These are phyloP conservation scores for Apomyelois bistriatella DNA, from an alignment of 2,888 invertebrate genomes.

Conservation along the genomic window DNA sequence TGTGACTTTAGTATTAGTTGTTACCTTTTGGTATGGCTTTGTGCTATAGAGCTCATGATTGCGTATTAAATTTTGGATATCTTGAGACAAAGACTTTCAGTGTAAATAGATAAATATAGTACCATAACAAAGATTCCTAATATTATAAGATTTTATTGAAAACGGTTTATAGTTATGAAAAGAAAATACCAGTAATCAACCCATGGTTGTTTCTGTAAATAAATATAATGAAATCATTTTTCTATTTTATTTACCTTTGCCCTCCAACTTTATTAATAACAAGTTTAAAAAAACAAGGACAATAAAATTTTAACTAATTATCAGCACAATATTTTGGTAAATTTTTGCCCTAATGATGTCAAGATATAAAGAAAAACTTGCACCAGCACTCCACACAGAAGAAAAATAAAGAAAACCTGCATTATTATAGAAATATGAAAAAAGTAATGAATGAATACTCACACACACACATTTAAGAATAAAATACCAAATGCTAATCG, in stretches of 20 bases:
- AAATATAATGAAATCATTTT: constrained; percentile 27
- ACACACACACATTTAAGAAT: too few species aligned
- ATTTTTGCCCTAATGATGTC: too few species aligned
- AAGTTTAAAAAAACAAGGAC: too few species aligned
- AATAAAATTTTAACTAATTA: too few species aligned
- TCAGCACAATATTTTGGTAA: too few species aligned
- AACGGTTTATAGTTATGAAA: constrained; percentile 35
- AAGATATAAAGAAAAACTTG: too few species aligned
- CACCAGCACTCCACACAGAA: too few species aligned
- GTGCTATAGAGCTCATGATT: constrained; percentile 16
- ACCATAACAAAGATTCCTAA: constrained; percentile 77
- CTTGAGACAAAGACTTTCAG: constrained; percentile 71
- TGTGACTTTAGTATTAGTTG: constrained; percentile 20
- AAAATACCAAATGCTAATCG: too few species aligned
- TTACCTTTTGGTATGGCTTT: constrained; percentile 23
- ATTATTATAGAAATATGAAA: too few species aligned
- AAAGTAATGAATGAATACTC: too few species aligned
- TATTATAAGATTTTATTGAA: constrained; percentile 55
- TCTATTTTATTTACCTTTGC: background rate
- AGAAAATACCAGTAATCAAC: constrained; percentile 42
- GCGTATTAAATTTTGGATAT: constrained; percentile 26
- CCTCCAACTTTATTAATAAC: too few species aligned
- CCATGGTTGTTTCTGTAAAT: constrained; percentile 48
- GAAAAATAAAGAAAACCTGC: too few species aligned
- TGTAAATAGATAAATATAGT: constrained; percentile 58